phyloP scores from a whole-genome alignment of 2,113 vertebrate species.

The Trogon surrucura region DNA sequence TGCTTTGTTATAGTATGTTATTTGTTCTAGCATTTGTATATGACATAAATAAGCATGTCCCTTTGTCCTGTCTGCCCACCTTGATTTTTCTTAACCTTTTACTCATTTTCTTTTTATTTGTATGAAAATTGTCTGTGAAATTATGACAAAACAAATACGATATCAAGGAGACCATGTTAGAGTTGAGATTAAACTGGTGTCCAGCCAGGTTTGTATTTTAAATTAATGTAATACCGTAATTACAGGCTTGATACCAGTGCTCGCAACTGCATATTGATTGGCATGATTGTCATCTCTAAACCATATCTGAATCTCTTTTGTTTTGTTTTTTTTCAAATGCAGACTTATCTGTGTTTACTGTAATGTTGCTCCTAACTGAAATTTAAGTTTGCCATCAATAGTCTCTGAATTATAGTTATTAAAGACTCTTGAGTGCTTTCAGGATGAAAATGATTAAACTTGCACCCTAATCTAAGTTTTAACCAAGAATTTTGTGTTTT shows the following conservation, averaged over 20 bases:
- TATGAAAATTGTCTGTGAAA: background rate
- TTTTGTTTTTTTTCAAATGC: background rate
- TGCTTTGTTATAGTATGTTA: background rate
- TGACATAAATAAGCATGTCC: background rate
- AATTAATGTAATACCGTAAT: background rate
- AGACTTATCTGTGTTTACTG: background rate
- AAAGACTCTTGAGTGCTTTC: background rate
- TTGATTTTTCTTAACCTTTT: background rate
- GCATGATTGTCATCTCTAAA: background rate
- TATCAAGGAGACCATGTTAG: background rate
- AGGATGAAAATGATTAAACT: background rate
- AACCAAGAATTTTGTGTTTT: background rate
- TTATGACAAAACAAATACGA: background rate
- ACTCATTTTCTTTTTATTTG: background rate
- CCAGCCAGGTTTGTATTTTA: background rate
- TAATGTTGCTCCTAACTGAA: background rate
- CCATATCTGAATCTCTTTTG: background rate
- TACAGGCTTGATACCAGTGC: background rate
- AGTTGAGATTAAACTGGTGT: background rate
- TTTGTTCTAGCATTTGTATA: background rate
- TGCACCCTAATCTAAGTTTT: background rate
- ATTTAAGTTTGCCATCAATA: background rate
- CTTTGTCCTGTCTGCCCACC: fast-evolving
- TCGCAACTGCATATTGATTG: background rate
- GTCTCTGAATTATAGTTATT: background rate